Percentiles rank a stretch among this genome's conserved stretches.
Conservation (phyloP, 64 coral and sea anemone genomes). For the Stichodactyla helianthus region DNA sequence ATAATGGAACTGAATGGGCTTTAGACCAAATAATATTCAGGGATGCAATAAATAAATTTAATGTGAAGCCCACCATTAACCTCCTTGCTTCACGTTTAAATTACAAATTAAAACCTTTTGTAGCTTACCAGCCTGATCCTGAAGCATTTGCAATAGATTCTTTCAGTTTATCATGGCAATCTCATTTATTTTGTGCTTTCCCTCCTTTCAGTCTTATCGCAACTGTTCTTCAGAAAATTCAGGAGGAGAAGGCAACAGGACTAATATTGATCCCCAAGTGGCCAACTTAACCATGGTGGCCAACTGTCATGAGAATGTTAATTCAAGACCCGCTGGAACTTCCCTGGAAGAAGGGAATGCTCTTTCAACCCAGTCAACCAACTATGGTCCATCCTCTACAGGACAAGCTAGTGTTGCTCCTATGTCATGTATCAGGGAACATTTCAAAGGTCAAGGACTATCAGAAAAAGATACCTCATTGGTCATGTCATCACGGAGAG, state of each 20-base stretch:
- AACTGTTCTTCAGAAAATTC: conserved; percentile 39
- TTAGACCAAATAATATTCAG: too few species aligned
- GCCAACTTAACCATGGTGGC: conserved; percentile 51
- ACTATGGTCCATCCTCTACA: conserved; percentile 30
- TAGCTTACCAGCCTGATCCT: too few species aligned
- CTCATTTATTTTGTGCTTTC: conserved; percentile 46
- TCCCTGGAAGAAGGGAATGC: conserved; percentile 15
- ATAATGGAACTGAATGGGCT: too few species aligned
- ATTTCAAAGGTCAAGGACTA: conserved; percentile 37
- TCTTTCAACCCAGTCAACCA: conserved; percentile 23
- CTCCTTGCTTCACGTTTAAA: too few species aligned
- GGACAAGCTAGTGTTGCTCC: conserved; percentile 32
- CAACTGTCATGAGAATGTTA: too few species aligned
- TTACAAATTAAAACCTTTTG: too few species aligned
- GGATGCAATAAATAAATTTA: too few species aligned
- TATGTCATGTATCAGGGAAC: conserved; percentile 51
- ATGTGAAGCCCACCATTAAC: too few species aligned
- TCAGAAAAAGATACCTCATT: conserved; percentile 34
- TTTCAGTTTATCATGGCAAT: neutral
- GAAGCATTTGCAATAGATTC: too few species aligned
- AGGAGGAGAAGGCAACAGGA: conserved; percentile 38
- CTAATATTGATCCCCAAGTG: conserved; percentile 42
- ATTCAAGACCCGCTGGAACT: conserved; percentile 21
- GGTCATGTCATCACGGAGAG: conserved; percentile 41
- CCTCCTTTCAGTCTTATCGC: conserved; percentile 44